Conservation (phyloP, 2,888 invertebrate species). For the Platerodrilus igneus region DNA sequence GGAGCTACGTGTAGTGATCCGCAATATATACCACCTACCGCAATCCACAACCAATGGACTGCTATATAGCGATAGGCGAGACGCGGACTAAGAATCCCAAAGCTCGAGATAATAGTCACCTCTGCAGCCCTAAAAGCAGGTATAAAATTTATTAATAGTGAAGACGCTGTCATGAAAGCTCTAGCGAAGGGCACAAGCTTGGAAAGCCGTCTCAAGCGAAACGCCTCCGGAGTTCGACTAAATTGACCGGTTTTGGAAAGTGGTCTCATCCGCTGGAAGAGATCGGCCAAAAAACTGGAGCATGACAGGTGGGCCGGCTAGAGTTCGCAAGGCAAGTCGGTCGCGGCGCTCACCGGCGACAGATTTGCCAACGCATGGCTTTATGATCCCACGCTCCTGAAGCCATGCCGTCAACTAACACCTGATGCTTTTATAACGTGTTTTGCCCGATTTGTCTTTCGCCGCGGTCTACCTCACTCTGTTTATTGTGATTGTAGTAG, state of each 20-base stretch:
- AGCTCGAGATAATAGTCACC: slow-evolving; percentile 28
- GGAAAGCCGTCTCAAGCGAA: slow-evolving; percentile 27
- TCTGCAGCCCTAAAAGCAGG: slow-evolving; percentile 15
- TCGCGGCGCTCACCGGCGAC: slow-evolving; percentile 28
- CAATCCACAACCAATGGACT: slow-evolving; percentile 29
- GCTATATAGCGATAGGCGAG: slow-evolving; percentile 33
- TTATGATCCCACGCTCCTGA: slow-evolving; percentile 27
- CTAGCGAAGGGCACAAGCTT: slow-evolving; percentile 25
- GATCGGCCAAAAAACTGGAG: slow-evolving; percentile 25
- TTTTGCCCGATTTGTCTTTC: too few species aligned
- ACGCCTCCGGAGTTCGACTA: slow-evolving; percentile 24
- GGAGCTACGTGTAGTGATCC: slow-evolving; percentile 32
- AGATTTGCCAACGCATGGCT: slow-evolving; percentile 32
- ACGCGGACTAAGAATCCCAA: slow-evolving; percentile 37
- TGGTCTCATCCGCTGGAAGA: slow-evolving; percentile 14
- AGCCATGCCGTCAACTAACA: too few species aligned
- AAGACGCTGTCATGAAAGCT: slow-evolving; percentile 32
- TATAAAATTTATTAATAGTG: slow-evolving; percentile 14
- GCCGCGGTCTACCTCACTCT: too few species aligned
- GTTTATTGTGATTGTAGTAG: too few species aligned
- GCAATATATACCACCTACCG: slow-evolving; percentile 33
- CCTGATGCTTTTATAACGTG: too few species aligned
- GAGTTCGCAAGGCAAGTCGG: slow-evolving; percentile 32
- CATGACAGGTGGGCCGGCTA: slow-evolving; percentile 30
- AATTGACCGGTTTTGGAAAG: slow-evolving; percentile 25